phyloP scores from a whole-genome alignment of 2,113 vertebrate genomes.

The Leiothrix lutea region DNA sequence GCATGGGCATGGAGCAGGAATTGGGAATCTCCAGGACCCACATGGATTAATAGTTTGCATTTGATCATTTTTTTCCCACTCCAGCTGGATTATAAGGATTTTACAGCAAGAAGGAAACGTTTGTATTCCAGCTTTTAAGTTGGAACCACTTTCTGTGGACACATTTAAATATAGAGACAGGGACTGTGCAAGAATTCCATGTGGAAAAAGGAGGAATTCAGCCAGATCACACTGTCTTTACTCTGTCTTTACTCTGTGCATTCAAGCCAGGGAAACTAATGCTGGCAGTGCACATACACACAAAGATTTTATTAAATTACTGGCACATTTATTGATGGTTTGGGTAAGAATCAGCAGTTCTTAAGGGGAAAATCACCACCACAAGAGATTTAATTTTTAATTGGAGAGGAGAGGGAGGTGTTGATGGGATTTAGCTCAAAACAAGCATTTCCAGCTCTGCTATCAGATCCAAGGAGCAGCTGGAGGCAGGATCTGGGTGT shows the following conservation, averaged over 20 bases:
- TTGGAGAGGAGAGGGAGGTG: too few species aligned
- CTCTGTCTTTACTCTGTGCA: fast-evolving
- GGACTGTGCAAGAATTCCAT: neutral
- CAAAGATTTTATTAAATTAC: neutral
- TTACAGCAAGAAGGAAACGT: neutral
- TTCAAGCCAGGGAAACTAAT: neutral
- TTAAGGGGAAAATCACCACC: neutral
- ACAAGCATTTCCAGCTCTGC: neutral
- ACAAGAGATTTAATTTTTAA: neutral
- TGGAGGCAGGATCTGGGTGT: neutral
- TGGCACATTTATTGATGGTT: too few species aligned
- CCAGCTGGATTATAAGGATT: neutral
- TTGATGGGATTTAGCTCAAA: neutral
- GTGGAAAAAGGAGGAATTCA: neutral
- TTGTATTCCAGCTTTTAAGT: neutral
- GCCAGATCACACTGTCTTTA: neutral
- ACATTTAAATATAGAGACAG: neutral
- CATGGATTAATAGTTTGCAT: neutral
- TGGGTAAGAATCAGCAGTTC: neutral
- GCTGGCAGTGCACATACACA: fast-evolving
- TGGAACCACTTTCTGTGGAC: neutral
- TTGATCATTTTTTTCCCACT: neutral
- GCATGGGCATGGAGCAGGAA: neutral
- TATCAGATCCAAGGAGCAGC: neutral
- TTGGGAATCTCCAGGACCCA: fast-evolving